Percentiles rank a stretch among this genome's conserved stretches.
Evolutionary conservation across 2,888 invertebrate species (phyloP).

Genomic region (Poecilus cupreus): DNA sequence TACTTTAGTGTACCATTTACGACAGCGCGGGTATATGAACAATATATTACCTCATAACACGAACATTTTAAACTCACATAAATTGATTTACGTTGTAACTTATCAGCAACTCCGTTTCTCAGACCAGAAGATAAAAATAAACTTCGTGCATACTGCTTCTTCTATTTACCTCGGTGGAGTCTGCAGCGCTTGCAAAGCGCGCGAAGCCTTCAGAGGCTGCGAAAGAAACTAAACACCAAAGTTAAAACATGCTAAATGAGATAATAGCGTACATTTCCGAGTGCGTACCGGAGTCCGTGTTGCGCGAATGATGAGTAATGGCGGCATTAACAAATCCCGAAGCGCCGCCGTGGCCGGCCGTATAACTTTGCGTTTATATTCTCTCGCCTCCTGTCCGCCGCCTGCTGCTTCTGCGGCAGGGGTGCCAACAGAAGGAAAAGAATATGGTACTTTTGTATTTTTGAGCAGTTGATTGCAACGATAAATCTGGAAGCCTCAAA

Average conservation of each 20-base stretch:
- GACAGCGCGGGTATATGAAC: slow-evolving; percentile 15
- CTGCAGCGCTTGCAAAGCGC: not conserved
- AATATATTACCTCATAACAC: slow-evolving; percentile 37
- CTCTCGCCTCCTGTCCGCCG: not conserved
- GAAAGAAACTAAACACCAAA: slow-evolving; percentile 46
- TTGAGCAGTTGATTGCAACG: no score
- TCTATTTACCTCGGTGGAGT: not conserved
- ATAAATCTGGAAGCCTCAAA: no score
- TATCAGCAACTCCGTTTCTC: slow-evolving; percentile 6
- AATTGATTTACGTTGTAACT: slow-evolving; percentile 33
- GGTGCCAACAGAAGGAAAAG: not conserved
- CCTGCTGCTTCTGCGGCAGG: not conserved
- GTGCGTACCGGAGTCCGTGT: not conserved
- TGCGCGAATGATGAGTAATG: slow-evolving; percentile 60
- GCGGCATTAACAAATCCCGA: slow-evolving; percentile 50
- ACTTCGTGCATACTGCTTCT: not conserved
- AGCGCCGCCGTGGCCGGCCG: not conserved
- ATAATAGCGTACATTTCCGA: slow-evolving; percentile 58
- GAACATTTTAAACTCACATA: slow-evolving; percentile 32
- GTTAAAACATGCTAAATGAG: slow-evolving; percentile 60
- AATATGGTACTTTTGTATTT: not conserved
- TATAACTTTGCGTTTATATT: slow-evolving; percentile 28
- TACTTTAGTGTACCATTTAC: slow-evolving; percentile 9
- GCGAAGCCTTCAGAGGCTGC: not conserved
- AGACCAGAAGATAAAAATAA: slow-evolving; percentile 13